These are phyloP conservation scores for Drosophila tripunctata DNA, from an alignment of 2,888 invertebrate species.

Conservation along the genomic window DNA sequence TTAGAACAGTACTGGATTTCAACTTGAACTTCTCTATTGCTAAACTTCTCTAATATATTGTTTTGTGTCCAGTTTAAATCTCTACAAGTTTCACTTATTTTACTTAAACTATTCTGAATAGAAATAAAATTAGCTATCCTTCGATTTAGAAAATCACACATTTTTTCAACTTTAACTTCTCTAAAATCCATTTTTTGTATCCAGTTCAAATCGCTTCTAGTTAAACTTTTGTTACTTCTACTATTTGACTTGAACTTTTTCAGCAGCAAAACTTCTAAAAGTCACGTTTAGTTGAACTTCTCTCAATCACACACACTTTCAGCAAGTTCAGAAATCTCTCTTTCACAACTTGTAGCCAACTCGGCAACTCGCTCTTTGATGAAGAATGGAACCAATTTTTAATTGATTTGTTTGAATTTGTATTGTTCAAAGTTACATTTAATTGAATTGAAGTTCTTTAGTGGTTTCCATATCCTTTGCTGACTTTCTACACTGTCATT, in stretches of 20 bases:
- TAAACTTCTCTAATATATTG: too few species aligned
- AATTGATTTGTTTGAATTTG: neutral
- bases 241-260: neutral
- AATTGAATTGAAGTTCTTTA: too few species aligned
- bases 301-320: neutral
- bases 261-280: neutral
- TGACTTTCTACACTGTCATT: too few species aligned
- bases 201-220: neutral
- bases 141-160: too few species aligned
- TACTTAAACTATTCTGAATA: too few species aligned
- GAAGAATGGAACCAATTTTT: neutral
- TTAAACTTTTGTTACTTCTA: neutral
- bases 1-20: too few species aligned
- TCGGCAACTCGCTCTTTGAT: too few species aligned
- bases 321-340: neutral
- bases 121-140: too few species aligned
- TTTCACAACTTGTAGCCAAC: neutral
- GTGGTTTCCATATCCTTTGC: too few species aligned
- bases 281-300: neutral
- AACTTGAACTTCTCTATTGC: too few species aligned
- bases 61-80: too few species aligned
- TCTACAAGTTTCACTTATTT: too few species aligned
- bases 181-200: neutral
- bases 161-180: neutral
- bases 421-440: neutral